phyloP scores from a whole-genome alignment of 2,797 vertebrate species.

The Brachymystax lenok region DNA sequence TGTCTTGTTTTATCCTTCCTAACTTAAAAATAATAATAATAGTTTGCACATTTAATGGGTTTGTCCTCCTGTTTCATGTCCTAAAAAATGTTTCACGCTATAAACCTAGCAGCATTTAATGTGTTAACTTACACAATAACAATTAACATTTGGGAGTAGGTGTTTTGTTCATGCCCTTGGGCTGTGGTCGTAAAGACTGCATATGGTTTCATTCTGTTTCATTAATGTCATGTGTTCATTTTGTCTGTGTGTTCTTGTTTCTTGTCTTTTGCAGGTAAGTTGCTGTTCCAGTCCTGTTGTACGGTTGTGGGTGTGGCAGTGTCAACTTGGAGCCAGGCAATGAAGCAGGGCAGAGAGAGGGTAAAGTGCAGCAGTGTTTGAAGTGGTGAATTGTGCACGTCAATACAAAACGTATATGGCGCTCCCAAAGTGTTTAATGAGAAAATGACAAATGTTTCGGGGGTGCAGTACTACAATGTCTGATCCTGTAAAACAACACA shows the following conservation, averaged over 20 bases:
- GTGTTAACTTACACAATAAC: conserved; percentile 13
- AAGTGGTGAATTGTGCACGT: too few relatives aligned
- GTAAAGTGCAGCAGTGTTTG: too few relatives aligned
- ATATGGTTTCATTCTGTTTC: background rate
- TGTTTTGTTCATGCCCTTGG: background rate
- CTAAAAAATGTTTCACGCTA: background rate
- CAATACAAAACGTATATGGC: too few relatives aligned
- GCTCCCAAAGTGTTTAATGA: too few relatives aligned
- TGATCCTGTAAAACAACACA: too few relatives aligned
- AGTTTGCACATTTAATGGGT: conserved; percentile 8
- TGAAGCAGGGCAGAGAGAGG: too few relatives aligned
- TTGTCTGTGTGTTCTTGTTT: background rate
- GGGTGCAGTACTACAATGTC: too few relatives aligned
- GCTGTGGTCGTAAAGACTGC: too few relatives aligned
- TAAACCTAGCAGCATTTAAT: background rate
- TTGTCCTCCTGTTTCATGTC: background rate
- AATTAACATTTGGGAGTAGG: background rate
- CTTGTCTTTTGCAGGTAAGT: conserved; percentile 55
- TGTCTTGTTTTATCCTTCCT: conserved; percentile 6
- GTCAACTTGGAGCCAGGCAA: background rate
- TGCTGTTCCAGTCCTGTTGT: conserved; percentile 15
- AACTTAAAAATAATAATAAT: background rate
- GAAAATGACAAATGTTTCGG: too few relatives aligned
- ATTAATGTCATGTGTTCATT: background rate
- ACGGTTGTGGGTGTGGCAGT: background rate